Base-by-base conservation (phyloP, 2,113 vertebrate species). In the Rutilus rutilus region DNA sequence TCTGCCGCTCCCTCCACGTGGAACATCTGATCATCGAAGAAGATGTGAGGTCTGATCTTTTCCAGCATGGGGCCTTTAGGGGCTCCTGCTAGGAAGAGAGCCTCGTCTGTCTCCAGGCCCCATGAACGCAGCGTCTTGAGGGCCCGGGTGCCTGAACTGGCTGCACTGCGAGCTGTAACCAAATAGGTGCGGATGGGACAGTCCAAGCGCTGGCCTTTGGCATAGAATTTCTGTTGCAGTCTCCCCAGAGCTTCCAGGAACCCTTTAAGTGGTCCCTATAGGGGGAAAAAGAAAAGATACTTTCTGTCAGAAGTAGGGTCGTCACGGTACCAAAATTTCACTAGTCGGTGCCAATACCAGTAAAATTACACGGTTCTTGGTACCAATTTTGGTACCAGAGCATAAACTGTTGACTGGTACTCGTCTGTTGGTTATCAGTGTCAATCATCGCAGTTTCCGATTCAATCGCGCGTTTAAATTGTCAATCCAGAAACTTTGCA, bases 21-120 rank as follows among this genome's bases (percentile, higher is more conserved):
- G 91, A 98, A 98, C 97, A 98, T 98, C 94, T 99, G 97, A 92
- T 98, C 98, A 0, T 99, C 98, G 0, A 99, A 99, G 94, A 98
- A 99, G 91, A 99, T 97, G 84, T 99, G 98, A 0, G 97, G 97
- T 3, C 96, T 93, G 89, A 99, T 99, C 92, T 97, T 98, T 88
- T 95, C 96, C 1, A 99, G 95, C 91, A 98, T 95, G 0, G 98
- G 97, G 0, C 97, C 98, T 85, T 99, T 99, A 87, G 97, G 97
- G 0, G 97, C 97, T 1, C 97, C 97, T 0, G 97, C 98, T 30
- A 99, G 93, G 88, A 99, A 99, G 27, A 99, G 90, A 33, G 98
- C 97, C 83, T 99, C 97, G 2, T 99, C 97, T 0, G 96, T 97
- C 92, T 99, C 98, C 90, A 99, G 93, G 0, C 98, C 98, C 98